Evolutionary conservation across 2,888 invertebrate genomes (phyloP).

Genomic region (Frankliniella intonsa): DNA sequence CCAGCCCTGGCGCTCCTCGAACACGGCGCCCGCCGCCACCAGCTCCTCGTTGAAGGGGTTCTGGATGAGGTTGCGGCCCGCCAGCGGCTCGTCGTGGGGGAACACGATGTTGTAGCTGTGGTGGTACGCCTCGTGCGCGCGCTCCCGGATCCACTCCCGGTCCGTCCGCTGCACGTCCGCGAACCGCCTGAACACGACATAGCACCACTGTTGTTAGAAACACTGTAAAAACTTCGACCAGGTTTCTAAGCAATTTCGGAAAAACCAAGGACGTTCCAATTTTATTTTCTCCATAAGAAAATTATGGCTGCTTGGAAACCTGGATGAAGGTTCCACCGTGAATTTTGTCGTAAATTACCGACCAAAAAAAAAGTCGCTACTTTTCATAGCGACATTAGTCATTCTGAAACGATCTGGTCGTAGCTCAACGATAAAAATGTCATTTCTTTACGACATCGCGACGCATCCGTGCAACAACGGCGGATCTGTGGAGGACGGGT

Average conservation of each 20-base stretch:
- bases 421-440: too few species aligned
- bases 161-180: constrained; percentile 66
- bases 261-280: constrained; percentile 29
- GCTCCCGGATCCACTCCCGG: constrained; percentile 70
- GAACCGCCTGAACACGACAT: constrained; percentile 54
- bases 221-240: neutral
- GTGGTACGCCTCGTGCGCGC: constrained; percentile 85
- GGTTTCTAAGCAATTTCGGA: neutral
- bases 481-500: too few species aligned
- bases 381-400: too few species aligned
- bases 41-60: constrained; percentile 66
- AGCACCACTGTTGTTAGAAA: neutral
- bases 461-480: too few species aligned
- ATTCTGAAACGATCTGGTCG: too few species aligned
- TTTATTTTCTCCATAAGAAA: too few species aligned
- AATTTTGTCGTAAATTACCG: too few species aligned
- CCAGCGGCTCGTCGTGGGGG: constrained; percentile 76
- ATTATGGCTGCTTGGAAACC: too few species aligned
- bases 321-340: too few species aligned
- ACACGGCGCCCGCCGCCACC: constrained; percentile 73
- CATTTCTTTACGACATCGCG: too few species aligned
- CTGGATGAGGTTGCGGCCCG: constrained; percentile 66
- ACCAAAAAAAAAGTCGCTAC: too few species aligned
- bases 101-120: constrained; percentile 79
- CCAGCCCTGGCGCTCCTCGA: constrained; percentile 84